Evolutionary conservation across 2,797 vertebrate species (phyloP).

Genomic region (Ambastaia sidthimunki): DNA sequence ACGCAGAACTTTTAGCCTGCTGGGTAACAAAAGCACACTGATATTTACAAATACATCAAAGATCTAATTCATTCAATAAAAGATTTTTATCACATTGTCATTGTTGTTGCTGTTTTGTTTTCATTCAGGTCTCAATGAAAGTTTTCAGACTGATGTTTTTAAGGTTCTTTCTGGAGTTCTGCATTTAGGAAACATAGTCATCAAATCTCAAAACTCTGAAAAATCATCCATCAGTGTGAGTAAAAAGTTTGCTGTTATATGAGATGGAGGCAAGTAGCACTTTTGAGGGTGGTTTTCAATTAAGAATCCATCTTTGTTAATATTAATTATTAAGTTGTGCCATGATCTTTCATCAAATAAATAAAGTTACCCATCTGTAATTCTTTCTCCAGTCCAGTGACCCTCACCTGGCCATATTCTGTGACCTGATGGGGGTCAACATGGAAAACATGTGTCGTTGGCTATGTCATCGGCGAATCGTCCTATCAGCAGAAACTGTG

Average conservation of each 20-base stretch:
- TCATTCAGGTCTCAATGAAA: conserved; percentile 82
- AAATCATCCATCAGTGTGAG: conserved; percentile 88
- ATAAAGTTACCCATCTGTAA: not conserved
- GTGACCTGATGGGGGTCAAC: conserved; percentile 84
- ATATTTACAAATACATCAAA: not conserved
- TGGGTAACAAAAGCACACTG: conserved; percentile 78
- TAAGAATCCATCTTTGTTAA: not conserved
- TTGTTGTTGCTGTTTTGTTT: not conserved
- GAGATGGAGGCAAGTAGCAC: not conserved
- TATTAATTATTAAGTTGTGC: not conserved
- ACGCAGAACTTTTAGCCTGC: conserved; percentile 84
- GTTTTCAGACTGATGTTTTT: conserved; percentile 91
- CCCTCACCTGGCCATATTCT: conserved; percentile 84
- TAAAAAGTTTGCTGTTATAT: not conserved
- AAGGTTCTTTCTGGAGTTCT: conserved; percentile 90
- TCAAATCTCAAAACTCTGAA: conserved; percentile 81
- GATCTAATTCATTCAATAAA: not conserved
- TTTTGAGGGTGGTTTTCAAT: too few species aligned
- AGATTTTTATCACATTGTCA: not conserved
- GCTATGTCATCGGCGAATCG: conserved; percentile 89
- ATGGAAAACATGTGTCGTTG: conserved; percentile 78
- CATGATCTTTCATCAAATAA: not conserved
- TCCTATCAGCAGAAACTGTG: conserved; percentile 86
- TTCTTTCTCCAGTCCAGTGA: conserved; percentile 75
- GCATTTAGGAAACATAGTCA: conserved; percentile 91